phyloP scores from a whole-genome alignment of 2,113 vertebrate genomes.

The Macaca fascicularis region T2T-MFA8v1.1 NC_088394.1:68016501-68017000 shows the following conservation, averaged over 20 bases:
- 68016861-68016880: too few relatives aligned
- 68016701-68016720: neutral
- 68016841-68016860: too few relatives aligned
- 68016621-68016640: neutral
- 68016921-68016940: too few relatives aligned
- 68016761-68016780: neutral
- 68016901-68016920: too few relatives aligned
- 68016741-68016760: neutral
- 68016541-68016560: neutral
- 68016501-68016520: neutral
- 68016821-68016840: too few relatives aligned
- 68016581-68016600: neutral
- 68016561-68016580: neutral
- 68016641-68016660: neutral
- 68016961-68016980: too few relatives aligned
- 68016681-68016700: conserved; percentile 2
- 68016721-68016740: neutral
- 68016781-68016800: too few relatives aligned
- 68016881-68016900: too few relatives aligned
- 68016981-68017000: too few relatives aligned
- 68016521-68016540: neutral
- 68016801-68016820: too few relatives aligned
- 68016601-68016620: neutral
- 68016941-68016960: too few relatives aligned
- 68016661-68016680: neutral